Evolutionary conservation across 2,888 invertebrate genomes (phyloP).

Genomic region (Plagodis pulveraria): DNA sequence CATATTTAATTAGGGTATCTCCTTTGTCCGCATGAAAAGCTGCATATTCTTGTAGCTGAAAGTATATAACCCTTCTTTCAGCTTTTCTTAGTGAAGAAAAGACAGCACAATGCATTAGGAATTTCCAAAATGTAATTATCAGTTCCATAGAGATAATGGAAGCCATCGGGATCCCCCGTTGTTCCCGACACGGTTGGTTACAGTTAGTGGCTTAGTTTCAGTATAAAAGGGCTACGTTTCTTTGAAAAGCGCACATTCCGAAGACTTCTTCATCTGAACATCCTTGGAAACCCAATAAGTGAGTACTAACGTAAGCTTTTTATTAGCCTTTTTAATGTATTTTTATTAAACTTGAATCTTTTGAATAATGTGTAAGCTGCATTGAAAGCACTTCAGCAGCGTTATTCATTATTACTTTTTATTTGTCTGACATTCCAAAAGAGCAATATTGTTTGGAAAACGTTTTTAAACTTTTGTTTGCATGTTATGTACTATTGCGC

Average conservation of each 20-base stretch:
- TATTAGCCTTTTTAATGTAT: slow-evolving; percentile 16
- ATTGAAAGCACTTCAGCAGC: slow-evolving; percentile 5
- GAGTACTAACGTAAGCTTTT: slow-evolving; percentile 38
- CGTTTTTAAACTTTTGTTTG: neutral
- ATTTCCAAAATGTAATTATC: slow-evolving; percentile 49
- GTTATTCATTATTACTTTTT: slow-evolving; percentile 1
- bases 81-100: neutral
- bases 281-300: slow-evolving; percentile 42
- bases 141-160: slow-evolving; percentile 58
- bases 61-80: too few species aligned
- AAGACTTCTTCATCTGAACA: slow-evolving; percentile 37
- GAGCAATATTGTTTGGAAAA: neutral
- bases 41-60: too few species aligned
- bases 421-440: neutral
- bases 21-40: too few species aligned
- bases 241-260: slow-evolving; percentile 52
- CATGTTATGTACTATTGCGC: too few species aligned
- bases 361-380: slow-evolving; percentile 14
- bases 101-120: neutral
- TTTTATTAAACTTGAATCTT: slow-evolving; percentile 11
- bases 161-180: slow-evolving; percentile 48
- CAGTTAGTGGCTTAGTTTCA: slow-evolving; percentile 41
- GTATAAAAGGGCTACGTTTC: slow-evolving; percentile 60
- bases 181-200: slow-evolving; percentile 60
- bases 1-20: too few species aligned